phyloP scores from a whole-genome alignment of 2,113 vertebrate genomes.

The Rostratula benghalensis region DNA sequence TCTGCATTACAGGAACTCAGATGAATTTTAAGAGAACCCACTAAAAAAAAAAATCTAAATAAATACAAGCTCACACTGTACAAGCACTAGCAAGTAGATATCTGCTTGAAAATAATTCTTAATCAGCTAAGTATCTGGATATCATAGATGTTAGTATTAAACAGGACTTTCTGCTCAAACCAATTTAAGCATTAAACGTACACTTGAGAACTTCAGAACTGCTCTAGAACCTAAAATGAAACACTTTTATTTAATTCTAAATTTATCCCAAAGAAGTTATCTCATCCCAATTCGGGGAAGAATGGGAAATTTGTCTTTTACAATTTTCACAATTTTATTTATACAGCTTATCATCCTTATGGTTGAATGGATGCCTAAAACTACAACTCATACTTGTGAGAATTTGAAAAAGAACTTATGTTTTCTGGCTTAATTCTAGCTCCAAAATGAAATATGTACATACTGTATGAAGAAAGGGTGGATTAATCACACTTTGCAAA shows the following conservation, averaged over 20 bases:
- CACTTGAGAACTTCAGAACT: background rate
- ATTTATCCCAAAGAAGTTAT: background rate
- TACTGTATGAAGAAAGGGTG: background rate
- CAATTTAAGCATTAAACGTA: background rate
- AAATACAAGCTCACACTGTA: background rate
- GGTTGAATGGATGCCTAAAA: background rate
- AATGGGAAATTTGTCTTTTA: background rate
- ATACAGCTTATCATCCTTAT: background rate
- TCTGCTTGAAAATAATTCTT: background rate
- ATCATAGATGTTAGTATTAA: background rate
- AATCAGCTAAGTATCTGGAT: background rate
- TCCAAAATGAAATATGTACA: background rate
- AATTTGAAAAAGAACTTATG: background rate
- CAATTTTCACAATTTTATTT: background rate
- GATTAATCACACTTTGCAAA: background rate
- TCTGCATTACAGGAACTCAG: background rate
- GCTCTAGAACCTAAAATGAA: background rate
- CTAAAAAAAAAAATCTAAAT: background rate
- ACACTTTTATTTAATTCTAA: background rate
- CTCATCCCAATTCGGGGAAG: too few species aligned
- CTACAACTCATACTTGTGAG: background rate
- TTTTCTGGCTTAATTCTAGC: background rate
- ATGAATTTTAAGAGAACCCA: fast-evolving
- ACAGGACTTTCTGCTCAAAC: background rate
- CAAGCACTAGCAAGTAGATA: background rate